Base-by-base conservation (phyloP, 30 jellyfish, hydroid and myxozoan genomes). In the Aurelia aurita complex sp. Pacific region DNA sequence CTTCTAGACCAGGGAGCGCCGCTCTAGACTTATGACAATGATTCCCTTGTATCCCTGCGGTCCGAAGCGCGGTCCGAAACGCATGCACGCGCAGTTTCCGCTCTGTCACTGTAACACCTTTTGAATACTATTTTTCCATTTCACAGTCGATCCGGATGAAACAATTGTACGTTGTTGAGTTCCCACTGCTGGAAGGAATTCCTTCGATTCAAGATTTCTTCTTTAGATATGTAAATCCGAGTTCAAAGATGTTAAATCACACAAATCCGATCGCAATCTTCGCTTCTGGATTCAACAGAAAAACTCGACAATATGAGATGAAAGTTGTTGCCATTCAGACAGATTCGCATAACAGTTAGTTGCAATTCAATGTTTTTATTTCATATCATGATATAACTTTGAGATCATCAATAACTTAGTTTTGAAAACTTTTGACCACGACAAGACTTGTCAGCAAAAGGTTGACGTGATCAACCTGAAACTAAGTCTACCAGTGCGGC, bases 301-400 rank as follows among this genome's bases (percentile, higher is more conserved):
- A 32, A 9, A 43, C 18, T 40, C 1, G 2, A 36, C 12, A 42
- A 16, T 71, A 71, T 42, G 81, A 71, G 50, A 11, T 71, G 65
- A 36, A 71, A 29, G 66, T 43, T 42, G 81, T 71, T 16, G 81
- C 81, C 29, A 71, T 71, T 71, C 81, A 71, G 50, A 63, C 38
- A 12, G 38, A 32, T 19, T 46, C 57, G 2, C 57, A 46, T 46
- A 63, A 63, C 8, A n/a, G 34, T 19, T 1, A 19, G 73, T n/a
- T 63, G 38, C 73, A 7, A 63, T 32, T 19, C 13, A 32, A 63
- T 10, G 38, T n/a, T 8, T 63, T 63, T 14, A 12, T 63, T 5
- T 32, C 38, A 10, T 6, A 2, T 46, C 15, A 46, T 46, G 14
- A 6, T 7, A 1, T 40, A 9, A 40, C 0, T 46, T 46, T 46